These are phyloP conservation scores for Drosophila gaucha DNA, from an alignment of 2,888 invertebrate genomes.

Conservation along the genomic window DNA sequence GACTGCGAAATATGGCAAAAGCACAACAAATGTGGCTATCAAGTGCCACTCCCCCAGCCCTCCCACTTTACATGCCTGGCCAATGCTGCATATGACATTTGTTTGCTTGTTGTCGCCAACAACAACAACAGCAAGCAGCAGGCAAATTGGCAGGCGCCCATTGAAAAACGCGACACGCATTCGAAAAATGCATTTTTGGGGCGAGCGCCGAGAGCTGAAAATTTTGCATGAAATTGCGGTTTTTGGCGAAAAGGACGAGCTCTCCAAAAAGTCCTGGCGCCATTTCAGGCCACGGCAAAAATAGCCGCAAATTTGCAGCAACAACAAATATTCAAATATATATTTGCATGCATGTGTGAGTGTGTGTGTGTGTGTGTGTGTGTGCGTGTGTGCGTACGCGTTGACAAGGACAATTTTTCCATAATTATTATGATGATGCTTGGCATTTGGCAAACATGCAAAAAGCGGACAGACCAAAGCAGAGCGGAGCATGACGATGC, in stretches of 20 bases:
- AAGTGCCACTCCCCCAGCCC: not conserved
- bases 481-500: conserved; percentile 36
- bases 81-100: conserved; percentile 61
- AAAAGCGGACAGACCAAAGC: conserved; percentile 19
- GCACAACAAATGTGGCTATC: conserved; percentile 48
- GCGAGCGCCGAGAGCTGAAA: conserved; percentile 22
- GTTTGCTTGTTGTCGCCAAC: conserved; percentile 55
- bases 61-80: conserved; percentile 19
- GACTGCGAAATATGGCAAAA: conserved; percentile 42
- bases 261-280: conserved; percentile 38
- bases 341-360: too few relatives aligned
- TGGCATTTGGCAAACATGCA: conserved; percentile 78
- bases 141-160: conserved; percentile 70
- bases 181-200: conserved; percentile 70
- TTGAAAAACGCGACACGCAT: conserved; percentile 76
- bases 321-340: conserved; percentile 15
- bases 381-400: conserved; percentile 26
- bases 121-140: conserved; percentile 24
- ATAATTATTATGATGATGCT: conserved; percentile 82
- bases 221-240: conserved; percentile 74
- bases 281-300: conserved; percentile 63
- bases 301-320: conserved; percentile 61
- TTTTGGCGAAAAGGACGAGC: conserved; percentile 21
- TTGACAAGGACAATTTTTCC: conserved; percentile 77
- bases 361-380: conserved; percentile 5